A percentile compares a stretch with the other conserved stretches of the same genome.
Conservation (phyloP, 2,113 vertebrate species). For the Delphinapterus leucas region DNA sequence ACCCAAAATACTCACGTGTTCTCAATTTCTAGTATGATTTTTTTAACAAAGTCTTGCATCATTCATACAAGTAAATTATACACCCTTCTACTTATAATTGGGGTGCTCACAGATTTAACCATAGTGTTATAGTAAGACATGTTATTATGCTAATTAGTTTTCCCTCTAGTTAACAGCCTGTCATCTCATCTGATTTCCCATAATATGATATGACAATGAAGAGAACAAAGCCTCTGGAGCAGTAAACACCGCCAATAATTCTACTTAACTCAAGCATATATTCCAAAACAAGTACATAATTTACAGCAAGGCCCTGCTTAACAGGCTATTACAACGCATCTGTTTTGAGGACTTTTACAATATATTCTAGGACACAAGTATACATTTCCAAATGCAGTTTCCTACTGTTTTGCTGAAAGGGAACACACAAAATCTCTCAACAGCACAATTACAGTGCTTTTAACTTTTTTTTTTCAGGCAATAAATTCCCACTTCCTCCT, state of each 20-base stretch:
- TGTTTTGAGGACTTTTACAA: not conserved
- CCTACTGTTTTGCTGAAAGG: not conserved
- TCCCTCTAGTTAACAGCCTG: slow-evolving; percentile 62
- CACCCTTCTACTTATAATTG: slow-evolving; percentile 35
- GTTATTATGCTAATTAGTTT: slow-evolving; percentile 69
- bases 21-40: slow-evolving; percentile 22
- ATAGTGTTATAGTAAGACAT: slow-evolving; percentile 55
- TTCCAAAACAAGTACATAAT: not conserved
- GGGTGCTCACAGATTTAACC: slow-evolving; percentile 62
- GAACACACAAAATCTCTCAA: not conserved
- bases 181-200: slow-evolving; percentile 76
- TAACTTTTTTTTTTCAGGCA: not conserved
- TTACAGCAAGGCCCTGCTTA: not conserved
- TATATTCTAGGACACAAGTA: slow-evolving; percentile 10
- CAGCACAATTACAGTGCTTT: not conserved
- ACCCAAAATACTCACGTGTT: slow-evolving; percentile 23
- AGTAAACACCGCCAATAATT: not conserved
- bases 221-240: slow-evolving; percentile 78
- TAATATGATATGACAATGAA: slow-evolving; percentile 74
- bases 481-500: slow-evolving; percentile 78
- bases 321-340: not conserved
- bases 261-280: not conserved
- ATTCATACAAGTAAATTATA: slow-evolving; percentile 47
- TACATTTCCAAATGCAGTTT: not conserved
- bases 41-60: slow-evolving; percentile 29